A percentile compares a stretch with the other conserved stretches of the same genome.
Evolutionary conservation across 2,113 vertebrate genomes (phyloP).

Genomic region (Poeciliopsis occidentalis): DNA sequence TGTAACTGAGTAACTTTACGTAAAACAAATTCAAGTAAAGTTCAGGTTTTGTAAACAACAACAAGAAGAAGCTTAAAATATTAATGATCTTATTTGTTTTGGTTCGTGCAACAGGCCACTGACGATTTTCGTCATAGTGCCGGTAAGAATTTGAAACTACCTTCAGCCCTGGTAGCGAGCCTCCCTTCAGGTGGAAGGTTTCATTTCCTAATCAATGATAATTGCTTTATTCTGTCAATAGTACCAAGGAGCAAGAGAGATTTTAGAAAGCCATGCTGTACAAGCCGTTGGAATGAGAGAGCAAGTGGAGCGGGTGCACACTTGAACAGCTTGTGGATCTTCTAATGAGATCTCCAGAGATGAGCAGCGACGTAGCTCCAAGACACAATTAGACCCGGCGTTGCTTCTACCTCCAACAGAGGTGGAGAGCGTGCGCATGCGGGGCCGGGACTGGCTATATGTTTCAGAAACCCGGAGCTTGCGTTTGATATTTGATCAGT

Average conservation of each 20-base stretch:
- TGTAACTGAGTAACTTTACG: too few species aligned
- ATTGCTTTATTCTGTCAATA: slow-evolving; percentile 67
- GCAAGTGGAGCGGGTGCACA: slow-evolving; percentile 48
- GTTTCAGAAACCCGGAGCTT: slow-evolving; percentile 1
- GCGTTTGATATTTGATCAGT: slow-evolving; percentile 21
- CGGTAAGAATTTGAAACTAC: too few species aligned
- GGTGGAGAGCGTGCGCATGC: slow-evolving; percentile 23
- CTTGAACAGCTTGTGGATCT: slow-evolving; percentile 75
- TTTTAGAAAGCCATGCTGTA: slow-evolving; percentile 55
- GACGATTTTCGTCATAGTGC: too few species aligned
- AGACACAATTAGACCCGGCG: slow-evolving; percentile 76
- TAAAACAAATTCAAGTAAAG: too few species aligned
- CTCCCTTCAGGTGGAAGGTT: slow-evolving; percentile 49
- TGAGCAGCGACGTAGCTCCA: slow-evolving; percentile 68
- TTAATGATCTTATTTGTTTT: too few species aligned
- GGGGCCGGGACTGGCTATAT: slow-evolving; percentile 1
- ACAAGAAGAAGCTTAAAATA: too few species aligned
- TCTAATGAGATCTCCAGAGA: slow-evolving; percentile 82
- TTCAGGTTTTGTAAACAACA: too few species aligned
- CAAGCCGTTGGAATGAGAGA: slow-evolving; percentile 64
- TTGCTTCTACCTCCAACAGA: slow-evolving; percentile 56
- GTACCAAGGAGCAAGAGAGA: slow-evolving; percentile 38
- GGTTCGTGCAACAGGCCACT: too few species aligned
- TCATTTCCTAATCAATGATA: slow-evolving; percentile 68
- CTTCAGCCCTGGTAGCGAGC: neutral